phyloP scores from a whole-genome alignment of 2,113 vertebrate genomes.

The Otus sunia region DNA sequence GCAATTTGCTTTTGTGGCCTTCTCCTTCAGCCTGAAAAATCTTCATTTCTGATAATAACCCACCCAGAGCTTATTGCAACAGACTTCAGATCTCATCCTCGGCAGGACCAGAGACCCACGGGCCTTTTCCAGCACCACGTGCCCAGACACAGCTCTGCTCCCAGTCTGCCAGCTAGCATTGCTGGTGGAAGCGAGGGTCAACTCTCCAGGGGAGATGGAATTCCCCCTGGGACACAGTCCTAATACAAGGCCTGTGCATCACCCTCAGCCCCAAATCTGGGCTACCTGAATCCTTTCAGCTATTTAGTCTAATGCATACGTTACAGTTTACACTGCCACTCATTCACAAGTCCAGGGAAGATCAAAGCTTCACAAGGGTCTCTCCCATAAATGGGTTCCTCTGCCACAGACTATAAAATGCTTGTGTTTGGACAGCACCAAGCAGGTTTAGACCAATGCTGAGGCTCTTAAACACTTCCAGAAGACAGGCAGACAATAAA shows the following conservation, averaged over 20 bases:
- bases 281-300: background rate
- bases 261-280: background rate
- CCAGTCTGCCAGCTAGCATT: fast-evolving
- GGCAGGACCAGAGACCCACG: background rate
- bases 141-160: background rate
- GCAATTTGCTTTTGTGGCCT: background rate
- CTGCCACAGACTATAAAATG: fast-evolving
- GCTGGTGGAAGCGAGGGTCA: background rate
- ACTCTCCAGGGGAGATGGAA: background rate
- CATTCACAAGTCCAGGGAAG: background rate
- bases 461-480: background rate
- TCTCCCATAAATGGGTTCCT: background rate
- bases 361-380: background rate
- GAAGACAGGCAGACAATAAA: background rate
- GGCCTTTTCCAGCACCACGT: background rate
- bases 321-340: background rate
- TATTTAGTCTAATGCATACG: fast-evolving
- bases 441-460: background rate
- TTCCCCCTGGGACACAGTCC: background rate
- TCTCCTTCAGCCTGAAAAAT: background rate
- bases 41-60: background rate
- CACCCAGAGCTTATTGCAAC: background rate
- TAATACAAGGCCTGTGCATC: background rate
- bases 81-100: background rate
- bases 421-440: background rate